Evolutionary conservation across 2,888 invertebrate genomes (phyloP), one percentile per base, ranked within the genome.

Genomic region (Nomada flava): DNA sequence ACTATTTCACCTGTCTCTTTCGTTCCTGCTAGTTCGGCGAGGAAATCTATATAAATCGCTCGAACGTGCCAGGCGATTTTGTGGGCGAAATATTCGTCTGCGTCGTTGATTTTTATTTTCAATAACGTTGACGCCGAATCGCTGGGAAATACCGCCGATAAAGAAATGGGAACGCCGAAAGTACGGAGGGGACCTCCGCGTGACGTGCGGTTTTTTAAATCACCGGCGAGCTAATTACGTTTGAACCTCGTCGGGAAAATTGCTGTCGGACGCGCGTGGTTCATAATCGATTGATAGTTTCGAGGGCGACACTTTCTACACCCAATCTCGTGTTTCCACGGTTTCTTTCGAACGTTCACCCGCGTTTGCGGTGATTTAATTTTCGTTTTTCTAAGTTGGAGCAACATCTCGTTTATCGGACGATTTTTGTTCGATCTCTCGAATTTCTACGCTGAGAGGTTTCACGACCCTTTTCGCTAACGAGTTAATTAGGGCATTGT

Each of bases 141-240:
- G 44, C 13, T 23, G 69, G 57, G 57, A 76, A 83, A 83, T 79
- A 73, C 76, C 59, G 64, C 59, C 50, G 23, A 10, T n/a, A 44
- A 11, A n/a, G 26, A 1, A 63, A 62, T 10, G 53, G 68, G 29
- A 69, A 69, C 44, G 20, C 36, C 23, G 55, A 71, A 71, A 42
- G 36, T 20, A 29, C 2, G 36, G 13, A 18, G 42, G 64, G 26
- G 63, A 36, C 29, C 13, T 7, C 20, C 7, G 23, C 42, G 26
- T 70, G 52, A 47, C n/a, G 26, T 26, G 79, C 68, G 76, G 78
- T 83, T 82, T 78, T 36, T 65, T 64, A 75, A 79, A 82, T 82
- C 83, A 83, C 36, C 59, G 70, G 26, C 57, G 53, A 76, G 76
- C 73, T 74, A 83, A 84, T 84, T 80, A 83, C 76, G 57, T 76